phyloP scores from a whole-genome alignment of 2,888 invertebrate genomes.

The Molorchus minor region DNA sequence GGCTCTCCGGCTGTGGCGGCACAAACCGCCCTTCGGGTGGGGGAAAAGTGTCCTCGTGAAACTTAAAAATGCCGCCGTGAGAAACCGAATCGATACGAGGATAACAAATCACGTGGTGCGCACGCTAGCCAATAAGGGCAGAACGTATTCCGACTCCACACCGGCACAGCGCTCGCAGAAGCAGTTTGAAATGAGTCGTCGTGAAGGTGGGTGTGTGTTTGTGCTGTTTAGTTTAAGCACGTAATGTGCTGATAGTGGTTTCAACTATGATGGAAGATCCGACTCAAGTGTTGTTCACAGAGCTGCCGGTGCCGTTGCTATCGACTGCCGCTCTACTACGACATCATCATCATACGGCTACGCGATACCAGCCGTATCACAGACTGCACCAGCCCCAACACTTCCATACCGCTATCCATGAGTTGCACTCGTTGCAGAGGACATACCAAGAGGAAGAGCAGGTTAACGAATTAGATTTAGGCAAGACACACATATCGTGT shows the following conservation, averaged over 20 bases:
- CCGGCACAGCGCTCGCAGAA: constrained; percentile 59
- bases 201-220: constrained; percentile 52
- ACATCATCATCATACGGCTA: constrained; percentile 63
- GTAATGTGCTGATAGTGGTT: constrained; percentile 61
- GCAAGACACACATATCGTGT: constrained; percentile 82
- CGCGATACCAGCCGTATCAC: constrained; percentile 69
- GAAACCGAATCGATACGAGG: constrained; percentile 81
- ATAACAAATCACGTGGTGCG: constrained; percentile 69
- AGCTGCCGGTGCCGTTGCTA: constrained; percentile 67
- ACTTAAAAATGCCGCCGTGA: constrained; percentile 85
- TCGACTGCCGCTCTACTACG: constrained; percentile 64
- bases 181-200: constrained; percentile 60
- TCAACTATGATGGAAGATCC: constrained; percentile 65
- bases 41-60: constrained; percentile 60
- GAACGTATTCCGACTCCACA: constrained; percentile 38
- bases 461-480: constrained; percentile 50
- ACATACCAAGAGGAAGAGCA: constrained; percentile 42
- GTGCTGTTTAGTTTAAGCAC: constrained; percentile 53
- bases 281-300: constrained; percentile 68
- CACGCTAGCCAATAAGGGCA: constrained; percentile 58
- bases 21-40: constrained; percentile 50
- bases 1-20: constrained; percentile 32
- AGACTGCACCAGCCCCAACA: constrained; percentile 74
- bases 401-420: constrained; percentile 61
- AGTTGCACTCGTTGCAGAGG: constrained; percentile 54